phyloP scores from a whole-genome alignment of 2,113 vertebrate species.

The Colistium nudipinnis region DNA sequence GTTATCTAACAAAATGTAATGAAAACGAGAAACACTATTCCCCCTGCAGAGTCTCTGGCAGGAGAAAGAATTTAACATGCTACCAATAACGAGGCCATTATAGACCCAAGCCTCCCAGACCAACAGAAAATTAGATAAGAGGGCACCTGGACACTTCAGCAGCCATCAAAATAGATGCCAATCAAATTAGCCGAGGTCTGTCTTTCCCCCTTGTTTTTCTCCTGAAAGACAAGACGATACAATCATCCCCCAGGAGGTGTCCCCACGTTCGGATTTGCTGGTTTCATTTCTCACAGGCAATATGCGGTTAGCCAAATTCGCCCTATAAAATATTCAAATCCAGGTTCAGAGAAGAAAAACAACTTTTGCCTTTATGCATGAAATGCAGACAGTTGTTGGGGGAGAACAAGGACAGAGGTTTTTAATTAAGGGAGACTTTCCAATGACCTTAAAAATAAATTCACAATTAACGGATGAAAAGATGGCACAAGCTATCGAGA shows the following conservation, averaged over 20 bases:
- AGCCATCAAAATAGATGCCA: slow-evolving; percentile 75
- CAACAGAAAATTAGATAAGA: slow-evolving; percentile 75
- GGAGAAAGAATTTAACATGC: slow-evolving; percentile 76
- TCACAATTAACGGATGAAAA: too few species aligned
- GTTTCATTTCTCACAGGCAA: slow-evolving; percentile 61
- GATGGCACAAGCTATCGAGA: too few species aligned
- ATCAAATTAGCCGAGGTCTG: slow-evolving; percentile 72
- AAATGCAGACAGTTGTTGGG: slow-evolving; percentile 6
- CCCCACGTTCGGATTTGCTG: slow-evolving; percentile 50
- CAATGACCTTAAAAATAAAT: too few species aligned
- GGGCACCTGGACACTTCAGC: slow-evolving; percentile 79
- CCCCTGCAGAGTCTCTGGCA: slow-evolving; percentile 62
- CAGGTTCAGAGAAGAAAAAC: slow-evolving; percentile 21
- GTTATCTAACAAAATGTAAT: slow-evolving; percentile 76
- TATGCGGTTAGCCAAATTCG: slow-evolving; percentile 24
- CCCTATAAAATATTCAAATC: slow-evolving; percentile 43
- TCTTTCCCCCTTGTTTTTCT: slow-evolving; percentile 49
- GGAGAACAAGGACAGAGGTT: background rate
- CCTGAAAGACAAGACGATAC: slow-evolving; percentile 43
- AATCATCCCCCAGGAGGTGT: slow-evolving; percentile 50
- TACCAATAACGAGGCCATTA: slow-evolving; percentile 76
- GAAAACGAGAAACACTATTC: slow-evolving; percentile 74
- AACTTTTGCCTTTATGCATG: too few species aligned
- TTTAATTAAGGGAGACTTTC: too few species aligned
- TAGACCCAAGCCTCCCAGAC: slow-evolving; percentile 69